Base-by-base conservation (phyloP, 2,797 vertebrate genomes). In the Falco columbarius region DNA sequence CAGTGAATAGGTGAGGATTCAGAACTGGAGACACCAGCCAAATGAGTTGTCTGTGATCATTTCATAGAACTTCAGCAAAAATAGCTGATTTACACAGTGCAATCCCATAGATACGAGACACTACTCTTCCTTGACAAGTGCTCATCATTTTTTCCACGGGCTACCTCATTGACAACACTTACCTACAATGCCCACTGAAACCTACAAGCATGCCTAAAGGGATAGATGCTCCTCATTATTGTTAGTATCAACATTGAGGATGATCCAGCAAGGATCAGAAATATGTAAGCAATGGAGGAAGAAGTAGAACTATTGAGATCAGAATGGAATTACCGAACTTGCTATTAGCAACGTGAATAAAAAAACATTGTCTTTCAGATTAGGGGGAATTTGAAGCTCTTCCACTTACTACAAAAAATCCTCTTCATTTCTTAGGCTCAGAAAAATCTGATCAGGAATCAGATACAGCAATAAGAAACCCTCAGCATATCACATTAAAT, bases 201-300 rank as follows among this genome's bases (percentile, higher is more conserved):
- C 52, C 65, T 47, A 30, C 32, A 80, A 74, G 74, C 71, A 44
- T 29, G 29, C 56, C 36, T 72, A 65, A 63, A 79, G 66, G 58
- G 14, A 42, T 3, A 36, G 34, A 14, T 30, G 20, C 1, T 20
- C 32, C 65, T 92, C 56, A 6, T 62, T 46, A 52, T 21, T 65
- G 36, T 59, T 72, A 59, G 17, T 14, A 70, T 40, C 62, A 58
- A 30, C 3, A 3, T 1, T 40, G 10, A 62, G 27, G 20, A 72
- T n/a, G 32, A 70, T 26, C 14, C 46, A 86, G 40, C 17, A 68
- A 54, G 21, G 20, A 82, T 30, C 30, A 81, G 51, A 81, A 95
- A 73, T 21, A 85, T 0, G 0, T 2, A 38, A 38, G 42, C 29
- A 71, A 15, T 30, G 9, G 26, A 63, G 4, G 22, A 52, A 91